These are phyloP conservation scores for Protophormia terraenovae DNA, from an alignment of 2,888 invertebrate genomes.

Conservation along the genomic window DNA sequence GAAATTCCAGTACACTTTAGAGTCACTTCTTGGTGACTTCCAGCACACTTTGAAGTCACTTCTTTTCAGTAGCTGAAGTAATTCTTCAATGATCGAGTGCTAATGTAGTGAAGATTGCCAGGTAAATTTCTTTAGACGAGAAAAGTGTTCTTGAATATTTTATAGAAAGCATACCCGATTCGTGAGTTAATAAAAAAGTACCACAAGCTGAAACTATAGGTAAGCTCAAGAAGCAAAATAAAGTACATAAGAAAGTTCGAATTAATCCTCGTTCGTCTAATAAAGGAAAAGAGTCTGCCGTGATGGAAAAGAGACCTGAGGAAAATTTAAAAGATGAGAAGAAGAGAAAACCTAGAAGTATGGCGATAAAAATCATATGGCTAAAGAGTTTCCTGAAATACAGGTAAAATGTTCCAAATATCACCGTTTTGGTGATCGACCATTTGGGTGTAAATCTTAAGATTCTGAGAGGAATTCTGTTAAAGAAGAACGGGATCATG, in stretches of 20 bases:
- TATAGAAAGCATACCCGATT: conserved; percentile 16
- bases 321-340: neutral
- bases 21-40: too few species aligned
- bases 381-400: neutral
- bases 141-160: conserved; percentile 9
- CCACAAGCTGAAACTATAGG: too few species aligned
- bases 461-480: neutral
- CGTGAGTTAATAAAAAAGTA: neutral
- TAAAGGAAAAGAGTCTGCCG: neutral
- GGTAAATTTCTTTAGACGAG: neutral
- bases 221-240: too few species aligned
- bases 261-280: conserved; percentile 1
- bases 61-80: conserved; percentile 42
- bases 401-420: conserved; percentile 6
- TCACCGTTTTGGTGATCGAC: neutral
- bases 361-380: neutral
- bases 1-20: too few species aligned
- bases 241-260: neutral
- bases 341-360: neutral
- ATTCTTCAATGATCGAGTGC: conserved; percentile 43
- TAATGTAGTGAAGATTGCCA: neutral
- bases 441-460: neutral
- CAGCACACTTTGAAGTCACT: too few species aligned
- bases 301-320: neutral
- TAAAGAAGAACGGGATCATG: neutral